Evolutionary conservation across 2,113 vertebrate species (phyloP), one percentile per base, ranked within the genome.

Genomic region (Hipposideros armiger): DNA sequence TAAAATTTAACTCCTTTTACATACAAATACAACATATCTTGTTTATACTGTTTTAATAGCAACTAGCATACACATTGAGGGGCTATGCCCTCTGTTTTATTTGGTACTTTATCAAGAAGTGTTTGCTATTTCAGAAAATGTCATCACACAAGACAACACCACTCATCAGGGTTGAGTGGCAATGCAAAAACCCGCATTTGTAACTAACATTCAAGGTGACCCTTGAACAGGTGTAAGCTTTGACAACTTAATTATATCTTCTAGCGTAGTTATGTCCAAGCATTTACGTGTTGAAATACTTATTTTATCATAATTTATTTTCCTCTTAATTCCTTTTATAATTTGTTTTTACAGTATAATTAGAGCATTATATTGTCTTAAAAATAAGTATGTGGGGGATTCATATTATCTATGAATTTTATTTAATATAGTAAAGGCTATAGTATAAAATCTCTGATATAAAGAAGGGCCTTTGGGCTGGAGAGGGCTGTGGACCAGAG

Each of bases 341-440:
- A 40, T 87, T 72, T 69, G 32, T 50, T 91, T 96, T 87, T 80
- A 72, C 1, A 80, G 30, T 91, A 77, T 88, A 78, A 87, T 78
- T 90, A 72, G 36, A 73, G 15, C 7, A 91, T 77, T 73, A 74
- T n/a, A 67, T 87, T 94, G 42, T 91, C 15, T 90, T 74, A 91
- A 95, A 90, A 84, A 60, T 84, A 50, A 36, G 45, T 52, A 10
- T 72, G 50, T 45, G 26, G 9, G 7, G 78, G 52, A 47, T 70
- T 93, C 62, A 82, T 78, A 91, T 81, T 96, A 92, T 56, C 56
- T 73, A 22, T 83, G 5, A 93, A 93, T 91, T 94, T 92, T 4
- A 91, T 52, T 83, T 85, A 66, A 20, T 80, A 16, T 50, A 86
- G n/a, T 95, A 47, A 66, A 66, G 67, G 4, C 52, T 17, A 0